A percentile compares a stretch with the other conserved stretches of the same genome.
Evolutionary conservation across 2,797 vertebrate genomes (phyloP).

Genomic region (Galagoides demidoff): DNA sequence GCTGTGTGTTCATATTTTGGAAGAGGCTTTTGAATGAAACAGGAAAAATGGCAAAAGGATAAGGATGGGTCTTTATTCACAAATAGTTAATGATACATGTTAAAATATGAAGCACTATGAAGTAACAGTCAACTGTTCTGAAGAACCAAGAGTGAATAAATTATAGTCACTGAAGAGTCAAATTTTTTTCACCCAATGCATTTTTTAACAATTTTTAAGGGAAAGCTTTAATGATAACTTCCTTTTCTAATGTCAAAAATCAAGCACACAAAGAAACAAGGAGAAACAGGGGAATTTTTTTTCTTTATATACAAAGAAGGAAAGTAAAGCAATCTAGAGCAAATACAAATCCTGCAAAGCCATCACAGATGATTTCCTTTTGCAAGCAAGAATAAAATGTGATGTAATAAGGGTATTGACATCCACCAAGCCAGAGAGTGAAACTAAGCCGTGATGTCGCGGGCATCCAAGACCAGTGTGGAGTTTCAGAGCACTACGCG

Average conservation of each 20-base stretch:
- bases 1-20: slow-evolving; percentile 16
- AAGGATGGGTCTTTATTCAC: background rate
- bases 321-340: background rate
- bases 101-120: background rate
- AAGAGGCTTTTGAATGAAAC: background rate
- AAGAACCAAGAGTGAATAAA: background rate
- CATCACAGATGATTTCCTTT: background rate
- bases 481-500: background rate
- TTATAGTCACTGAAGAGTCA: background rate
- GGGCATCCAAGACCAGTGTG: rapidly evolving
- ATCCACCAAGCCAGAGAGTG: background rate
- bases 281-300: background rate
- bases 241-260: background rate
- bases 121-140: background rate
- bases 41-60: background rate
- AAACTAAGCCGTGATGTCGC: background rate
- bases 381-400: background rate
- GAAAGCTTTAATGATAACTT: background rate
- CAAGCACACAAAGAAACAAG: background rate
- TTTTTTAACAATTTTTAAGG: background rate
- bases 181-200: background rate
- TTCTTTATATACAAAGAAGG: background rate
- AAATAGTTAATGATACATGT: background rate
- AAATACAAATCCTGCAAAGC: slow-evolving; percentile 26
- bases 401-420: background rate